A percentile compares a stretch with the other conserved stretches of the same genome.
Conservation (phyloP, 2,797 vertebrate genomes). For the Coregonus sp. region DNA sequence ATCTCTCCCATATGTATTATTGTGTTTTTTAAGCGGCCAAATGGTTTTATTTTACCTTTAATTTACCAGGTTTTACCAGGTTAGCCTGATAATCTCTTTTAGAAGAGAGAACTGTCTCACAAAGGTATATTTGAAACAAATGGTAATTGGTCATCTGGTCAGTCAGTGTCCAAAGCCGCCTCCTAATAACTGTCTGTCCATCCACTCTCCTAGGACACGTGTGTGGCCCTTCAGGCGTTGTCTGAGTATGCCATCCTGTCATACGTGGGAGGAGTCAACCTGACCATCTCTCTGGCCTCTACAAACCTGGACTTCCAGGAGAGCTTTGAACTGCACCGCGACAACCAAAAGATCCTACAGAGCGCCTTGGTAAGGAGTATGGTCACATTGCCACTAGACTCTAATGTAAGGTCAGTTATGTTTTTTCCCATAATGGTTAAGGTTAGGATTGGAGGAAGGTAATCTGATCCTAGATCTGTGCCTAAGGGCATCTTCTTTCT, state of each 20-base stretch:
- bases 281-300: conserved; percentile 92
- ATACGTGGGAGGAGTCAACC: conserved; percentile 87
- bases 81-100: background rate
- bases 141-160: background rate
- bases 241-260: conserved; percentile 94
- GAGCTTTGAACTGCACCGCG: conserved; percentile 87
- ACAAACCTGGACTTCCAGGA: conserved; percentile 95
- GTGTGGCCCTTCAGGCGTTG: conserved; percentile 90
- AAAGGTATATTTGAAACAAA: background rate
- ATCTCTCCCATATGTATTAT: background rate
- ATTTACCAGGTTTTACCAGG: background rate
- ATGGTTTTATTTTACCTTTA: background rate
- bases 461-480: background rate
- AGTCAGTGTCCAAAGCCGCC: background rate
- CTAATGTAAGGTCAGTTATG: background rate
- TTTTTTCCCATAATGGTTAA: background rate
- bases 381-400: background rate
- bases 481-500: background rate
- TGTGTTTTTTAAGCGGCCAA: background rate
- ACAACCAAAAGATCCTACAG: conserved; percentile 92
- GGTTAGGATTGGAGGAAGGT: background rate
- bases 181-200: background rate
- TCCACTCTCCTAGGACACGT: conserved; percentile 81
- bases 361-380: conserved; percentile 78
- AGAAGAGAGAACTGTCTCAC: background rate